Base-by-base conservation (phyloP, 2,113 vertebrate genomes). In the Echinops telfairi region DNA sequence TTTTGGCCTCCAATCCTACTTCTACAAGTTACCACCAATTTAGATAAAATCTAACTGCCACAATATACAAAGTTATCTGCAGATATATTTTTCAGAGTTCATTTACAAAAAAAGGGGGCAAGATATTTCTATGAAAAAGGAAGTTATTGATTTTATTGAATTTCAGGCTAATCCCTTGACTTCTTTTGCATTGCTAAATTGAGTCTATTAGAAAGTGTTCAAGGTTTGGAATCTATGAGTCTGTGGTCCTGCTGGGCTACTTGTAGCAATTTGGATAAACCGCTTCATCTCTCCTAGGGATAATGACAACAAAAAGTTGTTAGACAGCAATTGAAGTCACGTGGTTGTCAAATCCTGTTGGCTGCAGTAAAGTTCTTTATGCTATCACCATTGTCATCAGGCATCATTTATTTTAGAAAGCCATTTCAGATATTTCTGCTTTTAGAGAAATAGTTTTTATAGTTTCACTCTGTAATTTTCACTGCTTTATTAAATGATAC, bases 291-390 rank as follows among this genome's bases (percentile, higher is more conserved):
- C 85, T 95, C 58, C n/a, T 90, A 57, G 40, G 75, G 10, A 83
- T 83, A 20, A 31, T 83, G 83, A 58, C 31, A 73, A 20, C 81
- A 75, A 68, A 47, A 27, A 33, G n/a, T 92, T 92, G 31, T 83
- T 96, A 16, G 38, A 91, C 83, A 83, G 10, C 80, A 91, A 81
- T 89, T 91, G 47, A 90, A 75, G 89, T 87, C 81, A 38, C 40
- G 16, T 81, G 84, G 60, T 92, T 93, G 86, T 75, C 73, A 91
- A 68, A 76, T 82, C 36, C 47, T 76, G 20, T 95, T 82, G 88
- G 25, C 79, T 93, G 58, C 40, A 76, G 62, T 83, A 15, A 82
- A 83, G 57, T 73, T 29, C 11, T 85, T 31, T 57, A 76, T 83
- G 9, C 78, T 93, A 94, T 92, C 82, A 40, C 53, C 85, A 40